Conservation (phyloP, 2,113 vertebrate species). For the Tonatia bakeri region DNA sequence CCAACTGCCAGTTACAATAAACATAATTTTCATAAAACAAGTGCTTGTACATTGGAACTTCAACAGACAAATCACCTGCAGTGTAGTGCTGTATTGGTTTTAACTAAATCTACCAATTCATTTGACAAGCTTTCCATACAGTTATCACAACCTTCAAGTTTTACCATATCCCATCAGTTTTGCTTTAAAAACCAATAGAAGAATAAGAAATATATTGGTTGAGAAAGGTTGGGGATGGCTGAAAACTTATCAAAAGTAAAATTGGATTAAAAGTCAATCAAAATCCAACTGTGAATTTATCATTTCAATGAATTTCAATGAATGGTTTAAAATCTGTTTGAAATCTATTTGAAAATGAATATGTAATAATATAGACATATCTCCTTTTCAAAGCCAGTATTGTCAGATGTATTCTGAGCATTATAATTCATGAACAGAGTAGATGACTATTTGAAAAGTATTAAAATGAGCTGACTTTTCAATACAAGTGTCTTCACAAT, state of each 20-base stretch:
- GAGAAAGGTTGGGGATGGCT: conserved; percentile 60
- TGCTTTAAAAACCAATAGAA: conserved; percentile 72
- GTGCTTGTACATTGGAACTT: not conserved
- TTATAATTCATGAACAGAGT: conserved; percentile 91
- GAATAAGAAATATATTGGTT: conserved; percentile 76
- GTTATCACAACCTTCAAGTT: conserved; percentile 51
- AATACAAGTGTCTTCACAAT: conserved; percentile 90
- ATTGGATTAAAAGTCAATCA: conserved; percentile 90
- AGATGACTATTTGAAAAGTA: conserved; percentile 92
- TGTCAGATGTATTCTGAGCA: conserved; percentile 87
- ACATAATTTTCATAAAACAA: not conserved
- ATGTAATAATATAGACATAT: conserved; percentile 88
- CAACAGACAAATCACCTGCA: not conserved
- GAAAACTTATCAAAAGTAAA: conserved; percentile 84
- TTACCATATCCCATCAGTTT: conserved; percentile 64
- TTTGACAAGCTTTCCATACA: conserved; percentile 65
- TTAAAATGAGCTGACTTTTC: conserved; percentile 91
- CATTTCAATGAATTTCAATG: conserved; percentile 89
- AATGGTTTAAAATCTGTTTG: conserved; percentile 87
- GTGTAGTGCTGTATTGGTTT: conserved; percentile 41
- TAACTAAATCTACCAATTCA: conserved; percentile 48
- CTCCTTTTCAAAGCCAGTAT: conserved; percentile 85
- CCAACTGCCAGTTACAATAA: not conserved
- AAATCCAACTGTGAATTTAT: conserved; percentile 86
- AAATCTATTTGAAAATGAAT: conserved; percentile 91